phyloP scores from a whole-genome alignment of 2,888 invertebrate species.

The Dyspetes luteomarginatus region DNA sequence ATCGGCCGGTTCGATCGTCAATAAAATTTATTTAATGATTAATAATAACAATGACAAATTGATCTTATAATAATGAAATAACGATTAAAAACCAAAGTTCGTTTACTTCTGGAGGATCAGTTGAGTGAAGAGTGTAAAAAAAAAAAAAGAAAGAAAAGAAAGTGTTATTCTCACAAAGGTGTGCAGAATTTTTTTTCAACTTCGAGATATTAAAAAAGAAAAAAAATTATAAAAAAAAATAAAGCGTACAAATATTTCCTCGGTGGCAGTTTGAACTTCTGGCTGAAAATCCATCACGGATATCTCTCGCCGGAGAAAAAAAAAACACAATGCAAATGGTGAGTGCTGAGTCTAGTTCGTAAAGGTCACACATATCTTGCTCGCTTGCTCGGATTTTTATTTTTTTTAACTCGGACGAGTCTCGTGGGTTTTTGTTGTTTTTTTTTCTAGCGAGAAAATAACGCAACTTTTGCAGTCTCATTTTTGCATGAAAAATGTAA shows the following conservation, averaged over 20 bases:
- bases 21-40: not conserved
- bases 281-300: constrained; percentile 30
- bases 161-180: constrained; percentile 27
- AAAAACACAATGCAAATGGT: constrained; percentile 35
- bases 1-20: constrained; percentile 48
- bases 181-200: constrained; percentile 53
- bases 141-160: not conserved
- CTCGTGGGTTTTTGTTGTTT: not conserved
- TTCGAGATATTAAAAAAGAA: no score
- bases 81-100: constrained; percentile 32
- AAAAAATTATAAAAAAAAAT: not conserved
- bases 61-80: not conserved
- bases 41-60: not conserved
- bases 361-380: not conserved
- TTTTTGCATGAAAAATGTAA: not conserved
- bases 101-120: constrained; percentile 36
- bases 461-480: not conserved
- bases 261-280: constrained; percentile 13
- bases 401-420: not conserved
- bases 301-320: constrained; percentile 14
- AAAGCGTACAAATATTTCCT: no score
- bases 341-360: constrained; percentile 22
- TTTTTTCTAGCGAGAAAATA: no score
- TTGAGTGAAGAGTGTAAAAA: constrained; percentile 61
- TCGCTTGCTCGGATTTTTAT: not conserved